Evolutionary conservation across 2,797 vertebrate species (phyloP), one percentile per base, ranked within the genome.

Genomic region (Paramormyrops hopkinsi): DNA sequence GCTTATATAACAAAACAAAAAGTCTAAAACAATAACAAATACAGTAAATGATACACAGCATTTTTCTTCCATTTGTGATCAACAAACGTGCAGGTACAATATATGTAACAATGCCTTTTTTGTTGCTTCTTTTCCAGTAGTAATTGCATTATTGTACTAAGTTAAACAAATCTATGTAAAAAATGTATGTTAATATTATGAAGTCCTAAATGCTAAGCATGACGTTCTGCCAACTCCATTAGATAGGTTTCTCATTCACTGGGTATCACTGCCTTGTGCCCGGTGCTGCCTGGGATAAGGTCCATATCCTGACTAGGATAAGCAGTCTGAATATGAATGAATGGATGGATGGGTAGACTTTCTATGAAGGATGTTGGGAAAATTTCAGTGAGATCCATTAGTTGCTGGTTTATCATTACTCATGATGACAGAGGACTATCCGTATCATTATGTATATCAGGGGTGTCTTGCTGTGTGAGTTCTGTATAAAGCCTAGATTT

Each of bases 371-470:
- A 79, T 44, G 73, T 19, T 79, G 73, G 37, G 37, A 76, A 14
- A 29, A 65, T 11, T 29, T 65, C 59, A 65, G 22, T 29, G 62
- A 65, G 62, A 14, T 69, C 29, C 65, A 33, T 69, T 33, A 14
- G 29, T 69, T 33, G 65, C 65, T 33, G 65, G 65, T 14, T 73
- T 73, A 17, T 14, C 65, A 37, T 73, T 37, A 73, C 87, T 90
- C 89, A 91, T 94, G 92, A 94, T 95, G 93, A 94, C 69, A 94
- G 93, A 90, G 69, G 91, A 69, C 46, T 53, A 8, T 50, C n/a
- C 0, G 4, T 14, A 37, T 69, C 12, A 69, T 89, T 48, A 51
- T 54, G 4, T 17, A 53, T 51, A 92, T 94, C 93, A 91, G 86
- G 46, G 14, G 88, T n/a, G 22, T 69, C 88, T 86, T 19, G 44